These are phyloP conservation scores for Heliconius hewitsoni DNA, from an alignment of 1,140 invertebrate genomes.

Conservation along the genomic window DNA sequence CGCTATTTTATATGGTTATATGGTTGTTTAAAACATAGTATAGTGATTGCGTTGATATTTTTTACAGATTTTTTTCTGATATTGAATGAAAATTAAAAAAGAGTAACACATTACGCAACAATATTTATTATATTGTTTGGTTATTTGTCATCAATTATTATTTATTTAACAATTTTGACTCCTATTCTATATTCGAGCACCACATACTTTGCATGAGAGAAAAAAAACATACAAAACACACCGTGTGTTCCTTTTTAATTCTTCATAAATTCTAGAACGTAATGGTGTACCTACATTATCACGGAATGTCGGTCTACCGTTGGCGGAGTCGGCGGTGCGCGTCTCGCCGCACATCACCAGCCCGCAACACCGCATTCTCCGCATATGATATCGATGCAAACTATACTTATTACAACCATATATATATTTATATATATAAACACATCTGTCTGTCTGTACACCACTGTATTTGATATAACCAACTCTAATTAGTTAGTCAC, in stretches of 20 bases:
- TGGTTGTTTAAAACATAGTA: not conserved
- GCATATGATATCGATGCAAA: slow-evolving; percentile 46
- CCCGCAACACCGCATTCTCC: slow-evolving; percentile 51
- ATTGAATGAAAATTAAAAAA: too few species aligned
- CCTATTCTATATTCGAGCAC: too few species aligned
- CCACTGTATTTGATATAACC: not conserved
- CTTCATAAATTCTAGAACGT: not conserved
- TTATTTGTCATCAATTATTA: too few species aligned
- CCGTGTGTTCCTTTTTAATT: not conserved
- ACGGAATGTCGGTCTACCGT: slow-evolving; percentile 52
- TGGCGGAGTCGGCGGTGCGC: slow-evolving; percentile 40
- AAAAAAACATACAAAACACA: not conserved
- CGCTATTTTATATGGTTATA: not conserved
- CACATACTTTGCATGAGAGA: too few species aligned
- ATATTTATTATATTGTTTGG: too few species aligned
- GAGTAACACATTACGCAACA: too few species aligned
- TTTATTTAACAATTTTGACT: too few species aligned
- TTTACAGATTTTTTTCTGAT: too few species aligned
- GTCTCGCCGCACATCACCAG: slow-evolving; percentile 52
- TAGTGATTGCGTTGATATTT: not conserved
- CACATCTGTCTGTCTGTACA: not conserved
- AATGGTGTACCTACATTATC: slow-evolving; percentile 26
- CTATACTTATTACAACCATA: not conserved
- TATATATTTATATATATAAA: not conserved
- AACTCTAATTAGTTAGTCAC: slow-evolving; percentile 24